phyloP scores from a whole-genome alignment of 2,888 invertebrate genomes.

The Tetropium fuscum region DNA sequence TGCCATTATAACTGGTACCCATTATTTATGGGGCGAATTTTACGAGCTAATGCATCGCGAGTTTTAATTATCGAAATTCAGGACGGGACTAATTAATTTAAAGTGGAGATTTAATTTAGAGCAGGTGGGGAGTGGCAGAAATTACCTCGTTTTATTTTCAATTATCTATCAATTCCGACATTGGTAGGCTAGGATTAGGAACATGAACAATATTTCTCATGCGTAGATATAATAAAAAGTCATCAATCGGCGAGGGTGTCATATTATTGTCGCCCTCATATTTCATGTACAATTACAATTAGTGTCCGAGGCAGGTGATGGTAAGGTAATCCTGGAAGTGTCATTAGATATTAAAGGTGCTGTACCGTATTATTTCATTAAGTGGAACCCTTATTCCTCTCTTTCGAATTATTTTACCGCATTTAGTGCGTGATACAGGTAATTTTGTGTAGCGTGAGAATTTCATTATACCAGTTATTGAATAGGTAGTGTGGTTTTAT shows the following conservation, averaged over 20 bases:
- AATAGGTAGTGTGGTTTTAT: no score
- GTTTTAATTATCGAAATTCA: constrained; percentile 37
- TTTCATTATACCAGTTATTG: no score
- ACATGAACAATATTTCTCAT: no score
- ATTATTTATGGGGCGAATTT: constrained; percentile 34
- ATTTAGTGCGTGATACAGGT: no score
- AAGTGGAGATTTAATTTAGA: no score
- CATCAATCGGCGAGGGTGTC: constrained; percentile 26
- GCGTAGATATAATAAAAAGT: no score
- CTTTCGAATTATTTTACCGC: constrained; percentile 5
- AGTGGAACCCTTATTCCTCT: background rate
- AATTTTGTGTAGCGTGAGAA: no score
- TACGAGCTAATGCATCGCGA: constrained; percentile 30
- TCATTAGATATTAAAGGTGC: constrained; percentile 16
- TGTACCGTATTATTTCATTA: constrained; percentile 13
- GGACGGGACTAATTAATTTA: constrained; percentile 33
- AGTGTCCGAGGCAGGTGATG: constrained; percentile 33
- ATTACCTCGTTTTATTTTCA: no score
- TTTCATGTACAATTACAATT: constrained; percentile 44
- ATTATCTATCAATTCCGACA: no score
- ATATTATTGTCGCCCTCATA: constrained; percentile 30
- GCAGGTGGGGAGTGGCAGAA: no score
- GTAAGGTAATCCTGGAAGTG: constrained; percentile 11
- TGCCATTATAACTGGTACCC: constrained; percentile 23
- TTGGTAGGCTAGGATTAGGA: no score